Base-by-base conservation (phyloP, 2,113 vertebrate genomes). In the Chloroceryle aenea region DNA sequence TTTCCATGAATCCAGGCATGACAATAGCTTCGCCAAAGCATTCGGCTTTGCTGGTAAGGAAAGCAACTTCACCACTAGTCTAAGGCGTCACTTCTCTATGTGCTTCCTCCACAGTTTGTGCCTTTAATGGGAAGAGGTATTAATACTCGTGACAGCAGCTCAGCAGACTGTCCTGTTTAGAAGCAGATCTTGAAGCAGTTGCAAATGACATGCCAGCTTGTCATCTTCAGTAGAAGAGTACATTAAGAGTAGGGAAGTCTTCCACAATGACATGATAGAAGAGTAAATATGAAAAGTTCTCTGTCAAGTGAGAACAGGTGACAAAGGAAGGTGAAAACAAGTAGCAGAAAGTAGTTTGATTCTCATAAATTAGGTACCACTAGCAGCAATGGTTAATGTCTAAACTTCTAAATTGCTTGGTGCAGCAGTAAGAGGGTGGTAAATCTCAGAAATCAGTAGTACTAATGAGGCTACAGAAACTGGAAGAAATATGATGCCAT, bases 91-190 rank as follows among this genome's bases (percentile, higher is more conserved):
- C 71, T 69, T 20, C 26, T 27, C 38, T 63, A 8, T 64, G n/a
- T 85, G 27, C 64, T 82, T 93, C 27, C 30, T 90, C 59, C 40
- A 62, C 55, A 68, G 21, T 73, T 74, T 84, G 58, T 62, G 43
- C 78, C 73, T 78, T 94, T 87, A 95, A 90, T 84, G 38, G 74
- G 52, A 85, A 96, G 62, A 56, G 67, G 32, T 91, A 94, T 93
- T 88, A 96, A 82, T 69, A 80, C 50, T 78, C n/a, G 47, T 94
- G 92, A 97, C 90, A 96, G 92, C 53, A 89, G 52, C 72, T 96
- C 62, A 72, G 78, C 30, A 91, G 83, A 89, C 61, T 95, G 88
- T 95, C 97, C 94, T 96, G 87, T 97, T 97, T 96, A 85, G 81
- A 93, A 94, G 91, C 3, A 75, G 80, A 55, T 74, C 47, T 88